phyloP scores from a whole-genome alignment of 2,888 invertebrate genomes.

The Callosobruchus maculatus region DNA sequence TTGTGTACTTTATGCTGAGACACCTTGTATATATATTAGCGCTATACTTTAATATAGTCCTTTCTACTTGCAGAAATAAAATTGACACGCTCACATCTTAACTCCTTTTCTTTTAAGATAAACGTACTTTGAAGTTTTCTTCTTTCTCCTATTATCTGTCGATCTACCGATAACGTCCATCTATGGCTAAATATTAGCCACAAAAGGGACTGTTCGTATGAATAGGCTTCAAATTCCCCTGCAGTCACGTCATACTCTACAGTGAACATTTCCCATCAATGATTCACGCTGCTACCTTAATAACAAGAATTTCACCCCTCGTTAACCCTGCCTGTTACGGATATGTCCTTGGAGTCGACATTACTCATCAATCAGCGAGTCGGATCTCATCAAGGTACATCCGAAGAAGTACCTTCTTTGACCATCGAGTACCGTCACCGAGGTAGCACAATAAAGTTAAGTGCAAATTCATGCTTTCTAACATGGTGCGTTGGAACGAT shows the following conservation, averaged over 20 bases:
- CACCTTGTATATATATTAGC: no score
- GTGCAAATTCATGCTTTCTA: constrained; percentile 47
- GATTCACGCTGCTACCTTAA: background rate
- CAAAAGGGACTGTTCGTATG: no score
- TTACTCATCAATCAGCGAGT: background rate
- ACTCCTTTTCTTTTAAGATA: no score
- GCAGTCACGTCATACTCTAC: background rate
- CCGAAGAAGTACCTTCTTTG: background rate
- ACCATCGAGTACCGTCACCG: background rate
- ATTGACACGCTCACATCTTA: no score
- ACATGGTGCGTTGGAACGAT: background rate
- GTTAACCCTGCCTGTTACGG: background rate
- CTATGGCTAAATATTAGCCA: no score
- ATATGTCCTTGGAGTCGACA: background rate
- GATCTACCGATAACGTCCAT: no score
- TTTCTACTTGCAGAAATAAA: no score
- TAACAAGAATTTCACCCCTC: background rate
- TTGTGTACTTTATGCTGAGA: no score
- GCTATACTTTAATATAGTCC: no score
- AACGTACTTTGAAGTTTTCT: no score
- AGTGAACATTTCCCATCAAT: background rate
- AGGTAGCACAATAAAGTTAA: constrained; percentile 42
- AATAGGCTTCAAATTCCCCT: background rate
- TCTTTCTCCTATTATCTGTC: no score
- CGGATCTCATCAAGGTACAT: background rate